Conservation (phyloP, 2,888 invertebrate species). For the Mythimna impura region DNA sequence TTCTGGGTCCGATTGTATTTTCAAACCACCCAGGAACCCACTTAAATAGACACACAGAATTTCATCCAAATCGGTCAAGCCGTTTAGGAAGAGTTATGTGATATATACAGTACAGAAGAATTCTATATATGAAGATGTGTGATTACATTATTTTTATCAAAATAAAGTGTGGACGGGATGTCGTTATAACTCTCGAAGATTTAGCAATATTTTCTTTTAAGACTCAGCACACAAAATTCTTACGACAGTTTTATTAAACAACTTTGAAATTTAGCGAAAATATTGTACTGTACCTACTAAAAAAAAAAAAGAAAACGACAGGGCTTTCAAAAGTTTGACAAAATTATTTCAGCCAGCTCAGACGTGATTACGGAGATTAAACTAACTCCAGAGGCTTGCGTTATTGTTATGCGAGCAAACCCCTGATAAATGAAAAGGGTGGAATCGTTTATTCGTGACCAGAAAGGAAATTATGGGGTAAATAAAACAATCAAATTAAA, state of each 20-base stretch:
- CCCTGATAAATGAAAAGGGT: slow-evolving; percentile 49
- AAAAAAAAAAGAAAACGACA: slow-evolving; percentile 11
- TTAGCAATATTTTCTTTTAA: slow-evolving; percentile 10
- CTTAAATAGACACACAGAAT: too few species aligned
- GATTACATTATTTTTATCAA: not conserved
- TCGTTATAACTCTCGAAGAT: not conserved
- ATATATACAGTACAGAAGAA: too few species aligned
- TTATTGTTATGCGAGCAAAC: slow-evolving; percentile 44
- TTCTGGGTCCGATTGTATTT: too few species aligned
- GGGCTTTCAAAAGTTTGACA: slow-evolving; percentile 35
- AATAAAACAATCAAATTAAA: slow-evolving; percentile 32
- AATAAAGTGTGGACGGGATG: not conserved
- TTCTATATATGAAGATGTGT: too few species aligned
- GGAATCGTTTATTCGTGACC: slow-evolving; percentile 40
- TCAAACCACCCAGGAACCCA: too few species aligned
- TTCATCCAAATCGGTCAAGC: too few species aligned
- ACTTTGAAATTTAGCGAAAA: slow-evolving; percentile 16
- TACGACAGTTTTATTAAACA: slow-evolving; percentile 30
- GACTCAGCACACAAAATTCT: slow-evolving; percentile 9
- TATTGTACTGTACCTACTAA: not conserved
- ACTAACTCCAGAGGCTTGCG: slow-evolving; percentile 33
- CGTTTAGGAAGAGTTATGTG: too few species aligned
- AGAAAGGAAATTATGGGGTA: slow-evolving; percentile 9
- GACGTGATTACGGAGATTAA: slow-evolving; percentile 46
- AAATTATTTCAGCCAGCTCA: slow-evolving; percentile 31